A percentile compares a stretch with the other conserved stretches of the same genome.
phyloP scores from a whole-genome alignment of 2,888 invertebrate genomes.

The Temnothorax ravouxi region DNA sequence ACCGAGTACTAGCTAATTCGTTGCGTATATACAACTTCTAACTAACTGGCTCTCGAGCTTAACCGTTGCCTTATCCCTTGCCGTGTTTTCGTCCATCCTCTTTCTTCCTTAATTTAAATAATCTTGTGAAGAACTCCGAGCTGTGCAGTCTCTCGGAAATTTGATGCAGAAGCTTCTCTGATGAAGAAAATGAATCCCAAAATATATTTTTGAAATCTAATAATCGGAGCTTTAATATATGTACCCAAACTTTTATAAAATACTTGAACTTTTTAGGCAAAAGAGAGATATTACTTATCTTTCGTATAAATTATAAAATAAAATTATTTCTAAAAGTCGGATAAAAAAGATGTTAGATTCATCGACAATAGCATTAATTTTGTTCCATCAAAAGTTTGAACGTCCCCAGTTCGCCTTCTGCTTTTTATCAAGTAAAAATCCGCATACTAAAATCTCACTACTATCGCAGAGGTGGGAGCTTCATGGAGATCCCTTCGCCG shows the following conservation, averaged over 20 bases:
- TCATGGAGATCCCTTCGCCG: constrained; percentile 21
- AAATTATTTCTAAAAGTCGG: not conserved
- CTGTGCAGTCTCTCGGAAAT: not conserved
- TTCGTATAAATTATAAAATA: not conserved
- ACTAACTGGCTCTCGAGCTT: constrained; percentile 68
- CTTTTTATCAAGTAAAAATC: not conserved
- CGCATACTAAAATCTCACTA: constrained; percentile 10
- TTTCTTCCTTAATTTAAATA: not conserved
- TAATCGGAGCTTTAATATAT: not conserved
- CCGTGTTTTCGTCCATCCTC: constrained; percentile 6
- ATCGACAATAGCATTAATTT: not conserved
- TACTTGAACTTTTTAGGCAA: not conserved
- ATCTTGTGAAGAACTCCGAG: not conserved
- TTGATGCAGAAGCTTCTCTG: not conserved
- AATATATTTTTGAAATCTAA: not conserved
- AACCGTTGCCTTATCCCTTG: constrained; percentile 4
- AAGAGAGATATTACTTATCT: not conserved
- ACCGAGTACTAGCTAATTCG: constrained; percentile 71
- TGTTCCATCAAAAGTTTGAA: not conserved
- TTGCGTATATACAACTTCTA: constrained; percentile 69
- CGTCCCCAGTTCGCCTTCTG: not conserved
- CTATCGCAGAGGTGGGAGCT: constrained; percentile 14
- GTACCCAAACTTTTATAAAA: not conserved
- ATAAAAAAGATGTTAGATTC: not conserved
- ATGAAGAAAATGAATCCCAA: not conserved